phyloP scores from a whole-genome alignment of 2,113 vertebrate species.

The Illadopsis cleaveri region DNA sequence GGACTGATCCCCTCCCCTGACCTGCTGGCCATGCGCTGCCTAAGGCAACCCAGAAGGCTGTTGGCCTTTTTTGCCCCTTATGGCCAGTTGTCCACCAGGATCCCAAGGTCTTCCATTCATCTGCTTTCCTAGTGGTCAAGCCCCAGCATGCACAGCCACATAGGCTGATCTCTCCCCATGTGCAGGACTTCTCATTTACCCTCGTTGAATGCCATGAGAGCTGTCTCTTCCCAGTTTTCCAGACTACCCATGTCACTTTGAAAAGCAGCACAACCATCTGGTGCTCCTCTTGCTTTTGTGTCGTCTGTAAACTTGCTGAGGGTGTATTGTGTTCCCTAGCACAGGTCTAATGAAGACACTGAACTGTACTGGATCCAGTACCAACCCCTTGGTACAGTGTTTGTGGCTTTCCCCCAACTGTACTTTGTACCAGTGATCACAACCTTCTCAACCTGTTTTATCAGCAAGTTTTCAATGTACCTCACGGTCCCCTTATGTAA shows the following conservation, averaged over 20 bases:
- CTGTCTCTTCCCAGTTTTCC: neutral
- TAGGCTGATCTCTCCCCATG: neutral
- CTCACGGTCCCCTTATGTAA: neutral
- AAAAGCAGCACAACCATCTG: neutral
- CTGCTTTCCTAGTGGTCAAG: neutral
- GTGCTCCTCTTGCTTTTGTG: neutral
- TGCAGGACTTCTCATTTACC: neutral
- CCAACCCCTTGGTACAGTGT: too few relatives aligned
- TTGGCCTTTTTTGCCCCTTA: neutral
- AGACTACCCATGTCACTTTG: neutral
- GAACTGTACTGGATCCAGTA: neutral
- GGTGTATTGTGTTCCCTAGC: neutral
- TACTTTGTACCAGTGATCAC: neutral
- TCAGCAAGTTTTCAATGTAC: neutral
- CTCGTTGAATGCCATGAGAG: neutral
- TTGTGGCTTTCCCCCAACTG: neutral
- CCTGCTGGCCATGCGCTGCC: neutral
- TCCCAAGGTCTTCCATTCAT: neutral
- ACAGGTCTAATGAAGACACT: neutral
- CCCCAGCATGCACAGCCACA: accelerated
- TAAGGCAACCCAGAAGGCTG: neutral
- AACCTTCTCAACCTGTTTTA: neutral
- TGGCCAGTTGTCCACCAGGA: neutral
- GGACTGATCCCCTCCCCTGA: neutral
- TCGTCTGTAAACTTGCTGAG: neutral